Evolutionary conservation across 2,888 invertebrate species (phyloP).

Genomic region (Drosophila eohydei): DNA sequence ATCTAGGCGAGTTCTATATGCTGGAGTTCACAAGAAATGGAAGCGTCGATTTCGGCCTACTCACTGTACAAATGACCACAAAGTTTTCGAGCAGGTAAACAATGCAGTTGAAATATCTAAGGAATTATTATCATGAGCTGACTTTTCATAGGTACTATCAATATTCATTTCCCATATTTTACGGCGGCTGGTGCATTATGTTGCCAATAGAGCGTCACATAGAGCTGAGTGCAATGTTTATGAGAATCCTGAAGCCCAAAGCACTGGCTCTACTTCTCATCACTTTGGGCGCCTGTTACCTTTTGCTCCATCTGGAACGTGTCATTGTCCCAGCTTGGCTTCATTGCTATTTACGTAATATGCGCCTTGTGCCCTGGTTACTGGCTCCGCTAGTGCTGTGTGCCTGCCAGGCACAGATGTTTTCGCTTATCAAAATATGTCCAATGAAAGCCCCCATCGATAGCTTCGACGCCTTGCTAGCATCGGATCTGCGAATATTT

Average conservation of each 20-base stretch:
- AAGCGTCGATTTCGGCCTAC: constrained; percentile 50
- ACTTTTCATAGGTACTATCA: constrained; percentile 14
- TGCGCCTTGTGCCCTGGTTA: constrained; percentile 2
- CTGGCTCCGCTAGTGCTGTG: constrained; percentile 25
- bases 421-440: constrained; percentile 27
- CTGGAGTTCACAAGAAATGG: constrained; percentile 45
- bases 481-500: constrained; percentile 48
- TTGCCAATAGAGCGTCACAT: constrained; percentile 51
- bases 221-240: constrained; percentile 8
- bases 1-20: constrained; percentile 20
- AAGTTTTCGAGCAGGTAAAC: background rate
- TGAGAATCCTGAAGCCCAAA: constrained; percentile 17
- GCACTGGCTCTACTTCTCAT: constrained; percentile 10
- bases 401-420: constrained; percentile 46
- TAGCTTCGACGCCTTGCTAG: constrained; percentile 51
- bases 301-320: background rate
- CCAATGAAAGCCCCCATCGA: constrained; percentile 32
- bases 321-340: background rate
- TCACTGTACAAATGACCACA: background rate
- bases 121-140: too few relatives aligned
- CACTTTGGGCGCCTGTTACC: background rate
- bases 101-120: too few relatives aligned
- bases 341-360: background rate
- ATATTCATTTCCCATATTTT: constrained; percentile 49
- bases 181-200: constrained; percentile 54